phyloP scores from a whole-genome alignment of 2,113 vertebrate species.

The Rhadina sibilatrix region DNA sequence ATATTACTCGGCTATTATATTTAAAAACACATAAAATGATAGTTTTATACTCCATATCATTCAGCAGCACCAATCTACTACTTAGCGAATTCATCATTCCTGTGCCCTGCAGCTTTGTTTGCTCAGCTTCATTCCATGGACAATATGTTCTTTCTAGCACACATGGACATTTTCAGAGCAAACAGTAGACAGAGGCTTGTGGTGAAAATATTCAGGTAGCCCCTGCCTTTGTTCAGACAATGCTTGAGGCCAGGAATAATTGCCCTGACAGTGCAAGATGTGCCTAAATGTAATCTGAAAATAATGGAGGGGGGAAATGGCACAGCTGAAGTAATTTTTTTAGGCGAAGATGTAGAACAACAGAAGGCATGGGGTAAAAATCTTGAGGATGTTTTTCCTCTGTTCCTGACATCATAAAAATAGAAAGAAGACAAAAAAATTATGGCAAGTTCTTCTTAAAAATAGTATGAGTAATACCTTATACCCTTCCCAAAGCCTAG shows the following conservation, averaged over 20 bases:
- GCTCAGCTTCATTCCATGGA: neutral
- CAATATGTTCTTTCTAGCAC: neutral
- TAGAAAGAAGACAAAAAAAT: neutral
- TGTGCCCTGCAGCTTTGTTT: constrained; percentile 12
- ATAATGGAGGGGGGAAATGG: neutral
- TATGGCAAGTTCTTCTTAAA: neutral
- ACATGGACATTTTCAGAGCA: neutral
- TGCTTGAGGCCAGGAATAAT: neutral
- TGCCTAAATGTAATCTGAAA: neutral
- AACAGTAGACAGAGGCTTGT: neutral
- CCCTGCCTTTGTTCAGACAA: neutral
- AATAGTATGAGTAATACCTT: neutral
- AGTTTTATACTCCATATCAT: neutral
- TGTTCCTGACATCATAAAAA: neutral
- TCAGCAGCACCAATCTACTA: neutral
- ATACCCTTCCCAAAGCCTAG: neutral
- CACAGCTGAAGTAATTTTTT: neutral
- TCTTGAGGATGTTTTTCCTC: neutral
- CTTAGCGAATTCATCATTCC: neutral
- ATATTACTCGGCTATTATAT: neutral
- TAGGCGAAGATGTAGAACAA: neutral
- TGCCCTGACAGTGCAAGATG: neutral
- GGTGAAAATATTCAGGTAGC: neutral
- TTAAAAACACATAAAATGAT: neutral
- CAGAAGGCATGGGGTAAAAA: neutral